Conservation (phyloP, 2,888 invertebrate species). For the Agrochola lota region DNA sequence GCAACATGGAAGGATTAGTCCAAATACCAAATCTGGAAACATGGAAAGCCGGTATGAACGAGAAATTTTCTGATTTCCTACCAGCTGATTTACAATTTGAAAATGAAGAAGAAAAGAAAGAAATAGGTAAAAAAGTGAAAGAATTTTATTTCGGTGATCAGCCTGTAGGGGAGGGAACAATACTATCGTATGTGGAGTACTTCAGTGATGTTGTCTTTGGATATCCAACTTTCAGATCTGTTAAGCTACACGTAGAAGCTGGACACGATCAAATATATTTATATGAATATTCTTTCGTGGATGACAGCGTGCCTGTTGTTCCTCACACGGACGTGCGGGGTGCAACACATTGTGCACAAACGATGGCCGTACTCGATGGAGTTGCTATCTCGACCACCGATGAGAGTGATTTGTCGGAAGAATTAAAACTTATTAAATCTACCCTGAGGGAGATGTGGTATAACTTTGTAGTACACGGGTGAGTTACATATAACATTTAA, state of each 20-base stretch:
- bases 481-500: constrained; percentile 37
- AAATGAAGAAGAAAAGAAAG: constrained; percentile 65
- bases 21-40: constrained; percentile 16
- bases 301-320: constrained; percentile 65
- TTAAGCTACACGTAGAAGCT: constrained; percentile 64
- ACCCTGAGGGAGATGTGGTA: constrained; percentile 64
- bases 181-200: constrained; percentile 67
- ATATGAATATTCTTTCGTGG: constrained; percentile 75
- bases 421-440: constrained; percentile 61
- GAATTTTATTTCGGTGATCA: constrained; percentile 76
- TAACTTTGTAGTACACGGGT: constrained; percentile 71
- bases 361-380: constrained; percentile 57
- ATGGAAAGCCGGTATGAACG: constrained; percentile 71
- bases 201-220: constrained; percentile 78
- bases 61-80: constrained; percentile 73
- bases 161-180: constrained; percentile 55
- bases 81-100: constrained; percentile 74
- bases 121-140: constrained; percentile 67
- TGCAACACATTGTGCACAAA: constrained; percentile 73
- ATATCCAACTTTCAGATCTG: constrained; percentile 70
- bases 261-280: constrained; percentile 73
- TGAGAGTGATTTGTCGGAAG: constrained; percentile 54
- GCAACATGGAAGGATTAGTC: constrained; percentile 55
- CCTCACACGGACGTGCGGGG: constrained; percentile 69
- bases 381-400: constrained; percentile 20